These are phyloP conservation scores for Thunnus albacares DNA, from an alignment of 2,797 vertebrate species.

Conservation along the genomic window DNA sequence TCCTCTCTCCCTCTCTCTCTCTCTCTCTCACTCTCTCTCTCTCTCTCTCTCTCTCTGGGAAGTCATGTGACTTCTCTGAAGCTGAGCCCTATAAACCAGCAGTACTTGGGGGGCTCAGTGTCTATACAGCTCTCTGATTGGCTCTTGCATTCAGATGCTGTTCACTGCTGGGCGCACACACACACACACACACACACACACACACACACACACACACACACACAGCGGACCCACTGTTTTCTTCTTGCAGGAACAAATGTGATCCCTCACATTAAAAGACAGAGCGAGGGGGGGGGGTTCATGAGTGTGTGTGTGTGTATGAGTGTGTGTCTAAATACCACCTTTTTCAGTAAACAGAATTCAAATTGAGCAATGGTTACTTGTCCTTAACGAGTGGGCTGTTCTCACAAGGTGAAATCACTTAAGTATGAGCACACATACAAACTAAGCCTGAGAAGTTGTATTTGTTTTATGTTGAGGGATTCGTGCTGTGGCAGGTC, in stretches of 20 bases:
- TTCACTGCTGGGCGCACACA: slow-evolving; percentile 38
- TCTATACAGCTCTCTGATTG: slow-evolving; percentile 73
- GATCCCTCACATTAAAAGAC: slow-evolving; percentile 54
- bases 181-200: slow-evolving; percentile 10
- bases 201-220: slow-evolving; percentile 18
- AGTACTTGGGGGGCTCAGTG: slow-evolving; percentile 83
- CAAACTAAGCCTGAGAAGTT: slow-evolving; percentile 33
- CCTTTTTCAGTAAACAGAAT: slow-evolving; percentile 36
- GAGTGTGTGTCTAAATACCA: slow-evolving; percentile 25
- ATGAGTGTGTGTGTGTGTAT: slow-evolving; percentile 27
- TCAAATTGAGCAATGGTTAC: slow-evolving; percentile 34
- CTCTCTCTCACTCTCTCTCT: slow-evolving; percentile 51
- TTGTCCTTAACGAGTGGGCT: slow-evolving; percentile 37
- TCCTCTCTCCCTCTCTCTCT: slow-evolving; percentile 46
- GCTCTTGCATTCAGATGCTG: slow-evolving; percentile 67
- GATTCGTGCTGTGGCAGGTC: slow-evolving; percentile 29
- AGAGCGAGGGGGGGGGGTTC: background rate
- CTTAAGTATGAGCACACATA: slow-evolving; percentile 19
- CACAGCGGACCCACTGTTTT: slow-evolving; percentile 66
- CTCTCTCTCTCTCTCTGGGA: slow-evolving; percentile 78
- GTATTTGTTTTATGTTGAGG: slow-evolving; percentile 44
- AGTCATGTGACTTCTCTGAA: slow-evolving; percentile 91
- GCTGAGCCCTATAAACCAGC: slow-evolving; percentile 87
- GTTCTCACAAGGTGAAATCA: slow-evolving; percentile 39
- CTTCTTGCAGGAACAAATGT: slow-evolving; percentile 70